Base-by-base conservation (phyloP, 2,888 invertebrate genomes). In the Oscheius sp. region DNA sequence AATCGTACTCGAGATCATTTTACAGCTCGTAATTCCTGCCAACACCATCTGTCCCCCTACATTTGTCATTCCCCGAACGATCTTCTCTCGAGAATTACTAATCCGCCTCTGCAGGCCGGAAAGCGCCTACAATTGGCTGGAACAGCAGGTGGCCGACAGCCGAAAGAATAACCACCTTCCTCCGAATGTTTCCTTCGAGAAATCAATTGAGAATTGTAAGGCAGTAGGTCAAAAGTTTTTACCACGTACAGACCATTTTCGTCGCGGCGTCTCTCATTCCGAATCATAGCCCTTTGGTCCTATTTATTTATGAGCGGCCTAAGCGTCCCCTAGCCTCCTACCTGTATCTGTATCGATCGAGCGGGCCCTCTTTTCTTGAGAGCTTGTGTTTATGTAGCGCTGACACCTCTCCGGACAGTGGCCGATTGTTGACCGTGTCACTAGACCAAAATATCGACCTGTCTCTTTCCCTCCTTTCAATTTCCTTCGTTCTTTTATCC, bases 401-500 rank as follows among this genome's bases (percentile, higher is more conserved):
- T 63, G 63, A 63, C 63, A 63, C 63, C 63, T 63, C 63, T 63
- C 63, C 35, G 68, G 68, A 68, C 68, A 66, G 66, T 66, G 66
- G 66, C 51, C 50, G 68, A 7, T 3, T 68, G 68, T 68, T 68
- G 68, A 68, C 68, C 53, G 66, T 66, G 68, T 68, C 68, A 68
- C 68, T 68, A 55, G 53, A 42, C 37, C 68, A 55, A 68, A 68
- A 68, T 68, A 68, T 68, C 68, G 68, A 68, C 68, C 68, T 51
- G 21, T 42, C 42, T 57, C 62, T 21, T 21, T 21, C 29, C 21
- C 65, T 29, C 33, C 50, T 32, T 48, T 13, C 21, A 21, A 2
- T 48, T 29, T 48, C 48, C 50, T 65, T 65, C n/a, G 29, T 50
- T 50, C 13, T 21, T 50, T 65, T 33, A 11, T 11, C 21, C 29